These are phyloP conservation scores for Lithobates pipiens DNA, from an alignment of 2,797 vertebrate species.

Conservation along the genomic window DNA sequence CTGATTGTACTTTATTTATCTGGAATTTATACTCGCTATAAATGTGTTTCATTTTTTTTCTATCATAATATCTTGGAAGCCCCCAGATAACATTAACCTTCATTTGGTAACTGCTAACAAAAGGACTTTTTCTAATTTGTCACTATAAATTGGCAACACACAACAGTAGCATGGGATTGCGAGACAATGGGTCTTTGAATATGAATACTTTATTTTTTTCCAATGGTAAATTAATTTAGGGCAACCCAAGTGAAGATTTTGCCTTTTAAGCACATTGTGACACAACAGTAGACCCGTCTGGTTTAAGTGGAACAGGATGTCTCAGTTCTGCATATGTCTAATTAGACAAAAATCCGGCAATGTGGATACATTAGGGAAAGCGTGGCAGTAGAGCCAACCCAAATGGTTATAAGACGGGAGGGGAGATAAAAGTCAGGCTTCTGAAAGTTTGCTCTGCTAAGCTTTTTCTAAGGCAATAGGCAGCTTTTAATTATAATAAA, in stretches of 20 bases:
- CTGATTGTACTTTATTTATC: no score
- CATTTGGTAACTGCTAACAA: neutral
- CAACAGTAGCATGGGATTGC: neutral
- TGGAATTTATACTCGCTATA: no score
- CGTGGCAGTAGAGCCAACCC: conserved; percentile 30
- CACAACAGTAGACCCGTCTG: conserved; percentile 25
- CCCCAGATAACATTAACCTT: neutral
- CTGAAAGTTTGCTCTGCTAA: conserved; percentile 18
- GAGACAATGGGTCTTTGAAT: neutral
- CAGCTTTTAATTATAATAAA: conserved; percentile 47
- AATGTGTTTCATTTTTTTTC: neutral
- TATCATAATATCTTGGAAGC: neutral
- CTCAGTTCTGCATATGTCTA: conserved; percentile 20
- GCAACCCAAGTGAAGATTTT: conserved; percentile 17
- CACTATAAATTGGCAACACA: neutral
- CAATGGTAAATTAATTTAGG: conserved; percentile 10
- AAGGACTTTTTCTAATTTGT: neutral
- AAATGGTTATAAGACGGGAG: conserved; percentile 4
- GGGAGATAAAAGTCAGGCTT: conserved; percentile 18
- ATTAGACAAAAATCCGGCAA: conserved; percentile 33
- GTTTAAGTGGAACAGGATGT: conserved; percentile 11
- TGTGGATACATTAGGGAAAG: conserved; percentile 32
- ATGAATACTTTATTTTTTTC: neutral
- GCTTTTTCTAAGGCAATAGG: conserved; percentile 23
- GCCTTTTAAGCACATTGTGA: conserved; percentile 20